Evolutionary conservation across 2,113 vertebrate species (phyloP).

Genomic region (Oncorhynchus keta): DNA sequence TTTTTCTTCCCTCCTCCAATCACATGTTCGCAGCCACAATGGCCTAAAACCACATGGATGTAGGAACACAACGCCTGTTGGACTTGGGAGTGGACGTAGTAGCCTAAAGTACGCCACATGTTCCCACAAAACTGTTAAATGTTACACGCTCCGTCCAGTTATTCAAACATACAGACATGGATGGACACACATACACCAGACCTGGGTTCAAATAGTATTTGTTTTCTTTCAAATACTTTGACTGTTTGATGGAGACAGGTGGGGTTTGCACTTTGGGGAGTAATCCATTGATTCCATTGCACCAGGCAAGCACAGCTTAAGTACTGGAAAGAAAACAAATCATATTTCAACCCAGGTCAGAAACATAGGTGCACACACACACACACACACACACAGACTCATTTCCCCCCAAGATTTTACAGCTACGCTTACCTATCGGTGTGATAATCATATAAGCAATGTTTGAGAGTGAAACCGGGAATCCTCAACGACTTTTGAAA

Average conservation of each 20-base stretch:
- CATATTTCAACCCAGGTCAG: background rate
- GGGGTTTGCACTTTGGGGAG: too few relatives aligned
- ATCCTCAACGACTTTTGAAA: constrained; percentile 60
- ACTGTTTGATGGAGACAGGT: too few relatives aligned
- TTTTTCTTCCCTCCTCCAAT: constrained; percentile 36
- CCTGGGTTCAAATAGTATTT: background rate
- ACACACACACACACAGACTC: constrained; percentile 8
- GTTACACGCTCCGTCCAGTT: constrained; percentile 49
- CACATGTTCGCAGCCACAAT: constrained; percentile 45
- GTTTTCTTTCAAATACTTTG: constrained; percentile 3
- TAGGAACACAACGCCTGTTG: constrained; percentile 44
- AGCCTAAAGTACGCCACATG: constrained; percentile 38
- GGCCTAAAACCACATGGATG: constrained; percentile 48
- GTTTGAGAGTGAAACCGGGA: constrained; percentile 66
- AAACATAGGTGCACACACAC: constrained; percentile 1
- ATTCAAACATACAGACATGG: constrained; percentile 41
- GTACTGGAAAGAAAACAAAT: too few relatives aligned
- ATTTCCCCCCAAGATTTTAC: constrained; percentile 46
- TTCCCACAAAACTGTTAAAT: constrained; percentile 30
- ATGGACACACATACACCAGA: constrained; percentile 25
- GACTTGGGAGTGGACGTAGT: constrained; percentile 57
- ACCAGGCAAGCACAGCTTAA: too few relatives aligned
- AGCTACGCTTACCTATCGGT: constrained; percentile 45
- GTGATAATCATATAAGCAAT: constrained; percentile 56
- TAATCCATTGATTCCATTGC: too few relatives aligned